phyloP scores from a whole-genome alignment of 1,140 invertebrate species.

The Drosophila arizonae region DNA sequence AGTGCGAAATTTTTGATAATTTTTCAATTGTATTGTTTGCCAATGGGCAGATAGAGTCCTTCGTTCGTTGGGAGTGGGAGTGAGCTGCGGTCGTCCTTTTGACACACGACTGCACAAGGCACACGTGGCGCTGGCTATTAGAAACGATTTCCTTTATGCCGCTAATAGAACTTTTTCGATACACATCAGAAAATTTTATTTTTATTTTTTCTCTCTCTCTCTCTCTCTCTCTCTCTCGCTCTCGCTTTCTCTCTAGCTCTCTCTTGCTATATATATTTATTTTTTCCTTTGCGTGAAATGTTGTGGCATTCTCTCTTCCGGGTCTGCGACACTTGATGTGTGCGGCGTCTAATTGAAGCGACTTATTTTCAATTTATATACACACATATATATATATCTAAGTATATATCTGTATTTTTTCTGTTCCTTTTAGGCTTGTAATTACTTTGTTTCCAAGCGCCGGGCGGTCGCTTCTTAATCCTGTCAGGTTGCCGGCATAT shows the following conservation, averaged over 20 bases:
- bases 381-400: not conserved
- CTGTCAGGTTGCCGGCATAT: conserved; percentile 25
- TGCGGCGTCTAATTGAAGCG: conserved; percentile 41
- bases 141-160: conserved; percentile 71
- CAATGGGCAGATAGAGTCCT: conserved; percentile 16
- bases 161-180: conserved; percentile 67
- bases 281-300: conserved; percentile 26
- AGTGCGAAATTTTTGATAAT: conserved; percentile 80
- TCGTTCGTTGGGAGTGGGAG: conserved; percentile 14
- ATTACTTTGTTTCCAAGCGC: conserved; percentile 74
- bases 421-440: conserved; percentile 41
- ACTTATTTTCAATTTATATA: conserved; percentile 16
- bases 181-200: conserved; percentile 11
- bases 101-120: conserved; percentile 69
- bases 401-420: conserved; percentile 1
- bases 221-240: too few relatives aligned
- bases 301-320: conserved; percentile 53
- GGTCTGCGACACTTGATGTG: conserved; percentile 51
- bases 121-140: conserved; percentile 72
- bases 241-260: too few relatives aligned
- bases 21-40: conserved; percentile 78
- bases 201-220: not conserved
- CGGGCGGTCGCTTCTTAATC: conserved; percentile 60
- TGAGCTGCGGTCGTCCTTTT: conserved; percentile 68
- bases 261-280: not conserved